Conservation (phyloP, 2,797 vertebrate genomes). For the Platyrinchus mystaceus region DNA sequence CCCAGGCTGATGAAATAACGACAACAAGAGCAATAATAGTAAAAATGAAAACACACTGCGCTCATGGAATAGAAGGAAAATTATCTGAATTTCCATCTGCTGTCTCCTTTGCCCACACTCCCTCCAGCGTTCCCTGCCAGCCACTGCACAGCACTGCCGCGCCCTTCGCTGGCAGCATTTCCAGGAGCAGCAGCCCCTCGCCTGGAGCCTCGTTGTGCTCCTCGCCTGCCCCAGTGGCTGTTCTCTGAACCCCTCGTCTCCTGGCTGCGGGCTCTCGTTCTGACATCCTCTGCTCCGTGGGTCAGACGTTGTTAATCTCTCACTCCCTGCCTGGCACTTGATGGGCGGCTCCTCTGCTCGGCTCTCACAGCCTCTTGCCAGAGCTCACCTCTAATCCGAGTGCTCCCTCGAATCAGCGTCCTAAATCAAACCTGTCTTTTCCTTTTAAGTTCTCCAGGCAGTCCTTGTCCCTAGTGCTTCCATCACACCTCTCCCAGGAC, state of each 20-base stretch:
- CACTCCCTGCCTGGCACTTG: not conserved
- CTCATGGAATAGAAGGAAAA: not conserved
- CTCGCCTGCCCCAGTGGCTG: constrained; percentile 11
- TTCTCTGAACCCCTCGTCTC: constrained; percentile 11
- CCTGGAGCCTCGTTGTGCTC: not conserved
- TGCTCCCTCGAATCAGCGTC: constrained; percentile 40
- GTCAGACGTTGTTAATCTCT: constrained; percentile 42
- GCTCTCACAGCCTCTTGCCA: not conserved
- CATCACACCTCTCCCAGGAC: constrained; percentile 36
- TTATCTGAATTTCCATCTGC: not conserved
- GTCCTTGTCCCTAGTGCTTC: constrained; percentile 14
- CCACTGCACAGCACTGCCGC: not conserved
- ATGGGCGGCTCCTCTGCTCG: not conserved
- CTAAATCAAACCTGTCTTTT: constrained; percentile 40
- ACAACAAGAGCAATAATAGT: not conserved
- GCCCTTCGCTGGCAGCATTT: not conserved
- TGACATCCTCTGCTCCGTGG: constrained; percentile 36
- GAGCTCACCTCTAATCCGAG: constrained; percentile 16
- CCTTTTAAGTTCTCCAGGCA: constrained; percentile 37
- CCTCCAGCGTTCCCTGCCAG: not conserved
- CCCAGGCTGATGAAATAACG: not conserved
- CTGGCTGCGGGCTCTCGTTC: not conserved
- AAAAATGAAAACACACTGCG: not conserved
- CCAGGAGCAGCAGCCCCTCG: not conserved
- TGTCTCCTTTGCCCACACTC: not conserved